These are phyloP conservation scores for Urocitellus parryii DNA, from an alignment of 2,113 vertebrate species.

Conservation along the genomic window DNA sequence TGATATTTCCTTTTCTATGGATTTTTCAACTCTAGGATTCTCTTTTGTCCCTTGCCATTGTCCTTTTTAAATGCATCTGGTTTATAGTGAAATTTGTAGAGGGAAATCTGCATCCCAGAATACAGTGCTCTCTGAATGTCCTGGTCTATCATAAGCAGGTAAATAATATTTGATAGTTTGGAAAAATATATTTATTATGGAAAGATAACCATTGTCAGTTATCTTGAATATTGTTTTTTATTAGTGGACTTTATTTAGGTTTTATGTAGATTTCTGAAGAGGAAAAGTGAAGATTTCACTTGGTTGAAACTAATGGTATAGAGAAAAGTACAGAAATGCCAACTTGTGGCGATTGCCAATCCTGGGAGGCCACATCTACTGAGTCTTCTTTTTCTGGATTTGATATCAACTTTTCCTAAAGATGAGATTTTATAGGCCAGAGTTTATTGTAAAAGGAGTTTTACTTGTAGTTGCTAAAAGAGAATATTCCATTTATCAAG, in stretches of 20 bases:
- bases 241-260: neutral
- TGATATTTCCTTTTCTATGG: neutral
- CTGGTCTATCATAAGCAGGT: neutral
- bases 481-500: neutral
- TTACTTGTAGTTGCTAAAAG: neutral
- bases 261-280: neutral
- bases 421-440: neutral
- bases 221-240: neutral
- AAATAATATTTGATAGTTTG: neutral
- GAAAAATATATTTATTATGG: neutral
- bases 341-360: neutral
- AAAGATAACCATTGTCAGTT: neutral
- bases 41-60: neutral
- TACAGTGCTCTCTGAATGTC: neutral
- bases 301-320: neutral
- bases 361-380: neutral
- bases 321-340: neutral
- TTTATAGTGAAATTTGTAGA: constrained; percentile 11
- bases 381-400: neutral
- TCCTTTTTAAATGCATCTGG: neutral
- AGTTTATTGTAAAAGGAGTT: neutral
- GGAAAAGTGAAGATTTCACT: neutral
- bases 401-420: neutral
- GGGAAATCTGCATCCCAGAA: neutral
- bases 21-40: neutral